Evolutionary conservation across 2,113 vertebrate genomes (phyloP), one percentile per base, ranked within the genome.

Genomic region (Empidonax alnorum): DNA sequence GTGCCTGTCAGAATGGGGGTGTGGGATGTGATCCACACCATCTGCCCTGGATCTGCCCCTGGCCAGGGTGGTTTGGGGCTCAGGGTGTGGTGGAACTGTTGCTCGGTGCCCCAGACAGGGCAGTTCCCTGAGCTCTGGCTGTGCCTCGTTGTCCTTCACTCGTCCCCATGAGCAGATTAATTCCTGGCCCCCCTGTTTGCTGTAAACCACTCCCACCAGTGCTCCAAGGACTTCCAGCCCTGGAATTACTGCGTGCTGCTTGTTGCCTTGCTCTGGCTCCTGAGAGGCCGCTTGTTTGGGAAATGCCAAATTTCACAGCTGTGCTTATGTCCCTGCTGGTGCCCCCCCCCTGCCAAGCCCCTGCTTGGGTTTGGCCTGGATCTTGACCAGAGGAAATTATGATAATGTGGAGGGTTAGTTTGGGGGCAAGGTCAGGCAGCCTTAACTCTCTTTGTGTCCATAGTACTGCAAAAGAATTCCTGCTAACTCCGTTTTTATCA

Each of bases 301-400:
- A 91, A 67, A 74, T 81, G 88, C 65, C 76, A 76, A 27, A 73
- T 82, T 93, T 55, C 89, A 41, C 90, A 90, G 90, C 84, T 86
- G 90, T 47, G 67, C 33, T 92, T 71, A 3, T 52, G 46, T 76
- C 87, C 84, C 80, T 83, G 86, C 56, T 78, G 55, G n/a, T 75
- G 67, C 80, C 39, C 53, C 46, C 31, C 31, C 27, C 18, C 35
- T 35, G 35, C 35, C 35, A 35, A 73, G 1, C 10, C 46, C 47
- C 44, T 41, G n/a, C 55, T 56, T 41, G 58, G 63, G 76, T 63
- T 19, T 41, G 76, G 42, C 22, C 31, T 71, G 67, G 75, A 49
- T 59, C 62, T 92, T 63, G 52, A 83, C 79, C 83, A 72, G 71
- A 67, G 52, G 86, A 71, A 44, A 52, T 39, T 59, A 56, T 39